Evolutionary conservation across 2,113 vertebrate genomes (phyloP).

Genomic region (Phalacrocorax aristotelis): DNA sequence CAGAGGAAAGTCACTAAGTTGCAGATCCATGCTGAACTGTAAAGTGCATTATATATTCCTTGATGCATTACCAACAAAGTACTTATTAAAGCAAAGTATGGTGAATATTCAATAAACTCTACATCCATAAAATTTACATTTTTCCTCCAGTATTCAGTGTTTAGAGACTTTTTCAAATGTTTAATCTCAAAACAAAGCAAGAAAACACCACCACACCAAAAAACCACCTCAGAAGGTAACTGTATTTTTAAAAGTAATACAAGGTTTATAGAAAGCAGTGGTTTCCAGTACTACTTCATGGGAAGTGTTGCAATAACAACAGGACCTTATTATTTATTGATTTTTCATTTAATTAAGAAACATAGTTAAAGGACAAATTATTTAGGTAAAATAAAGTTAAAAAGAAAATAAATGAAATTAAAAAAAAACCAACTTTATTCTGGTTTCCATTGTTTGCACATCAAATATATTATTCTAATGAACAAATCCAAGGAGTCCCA

Average conservation of each 20-base stretch:
- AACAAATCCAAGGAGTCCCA: background rate
- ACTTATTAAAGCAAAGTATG: constrained; percentile 6
- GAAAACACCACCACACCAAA: too few species aligned
- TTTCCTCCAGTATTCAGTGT: background rate
- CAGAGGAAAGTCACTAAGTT: constrained; percentile 23
- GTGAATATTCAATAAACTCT: constrained; percentile 22
- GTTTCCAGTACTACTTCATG: background rate
- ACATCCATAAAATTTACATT: background rate
- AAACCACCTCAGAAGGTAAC: background rate
- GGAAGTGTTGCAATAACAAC: background rate
- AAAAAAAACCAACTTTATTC: background rate
- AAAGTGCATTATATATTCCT: background rate
- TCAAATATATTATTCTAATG: background rate
- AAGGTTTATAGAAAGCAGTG: background rate
- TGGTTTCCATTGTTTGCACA: background rate
- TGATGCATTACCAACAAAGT: constrained; percentile 23
- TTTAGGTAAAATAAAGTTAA: background rate
- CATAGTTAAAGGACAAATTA: background rate
- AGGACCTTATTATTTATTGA: background rate
- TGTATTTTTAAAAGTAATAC: background rate
- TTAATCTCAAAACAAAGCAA: background rate
- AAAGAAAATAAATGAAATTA: background rate
- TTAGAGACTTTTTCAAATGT: background rate
- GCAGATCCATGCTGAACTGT: constrained; percentile 43
- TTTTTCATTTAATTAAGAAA: background rate